Percentiles rank a stretch among this genome's conserved stretches.
phyloP scores from a whole-genome alignment of 2,888 invertebrate species.

The Phoronis australis region DNA sequence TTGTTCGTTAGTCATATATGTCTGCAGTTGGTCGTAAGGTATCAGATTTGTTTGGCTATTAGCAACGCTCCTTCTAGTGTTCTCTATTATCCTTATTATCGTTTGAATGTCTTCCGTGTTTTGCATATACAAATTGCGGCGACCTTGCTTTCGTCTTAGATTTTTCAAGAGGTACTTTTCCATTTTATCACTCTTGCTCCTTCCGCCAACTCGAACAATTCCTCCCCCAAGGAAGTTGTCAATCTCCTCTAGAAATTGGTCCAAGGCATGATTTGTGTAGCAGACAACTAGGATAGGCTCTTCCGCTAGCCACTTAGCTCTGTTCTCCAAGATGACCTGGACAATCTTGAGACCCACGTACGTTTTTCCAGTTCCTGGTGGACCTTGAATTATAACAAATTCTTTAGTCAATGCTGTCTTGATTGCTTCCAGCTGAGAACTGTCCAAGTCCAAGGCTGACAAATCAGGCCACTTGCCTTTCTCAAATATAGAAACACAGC shows the following conservation, averaged over 20 bases:
- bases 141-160: too few species aligned
- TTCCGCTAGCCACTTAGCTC: constrained; percentile 42
- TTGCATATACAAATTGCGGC: too few species aligned
- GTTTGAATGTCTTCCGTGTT: too few species aligned
- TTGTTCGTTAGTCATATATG: too few species aligned
- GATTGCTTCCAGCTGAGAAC: constrained; percentile 39
- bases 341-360: constrained; percentile 72
- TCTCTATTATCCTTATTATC: too few species aligned
- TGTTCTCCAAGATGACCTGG: constrained; percentile 60
- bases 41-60: too few species aligned
- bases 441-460: constrained; percentile 28
- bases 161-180: constrained; percentile 7
- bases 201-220: constrained; percentile 39
- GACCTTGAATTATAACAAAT: constrained; percentile 57
- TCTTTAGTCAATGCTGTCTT: constrained; percentile 39
- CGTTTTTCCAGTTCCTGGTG: too few species aligned
- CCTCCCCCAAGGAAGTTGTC: constrained; percentile 25
- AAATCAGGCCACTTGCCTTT: constrained; percentile 43
- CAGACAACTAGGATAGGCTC: constrained; percentile 69
- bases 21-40: too few species aligned
- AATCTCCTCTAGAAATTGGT: constrained; percentile 51
- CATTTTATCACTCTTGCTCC: constrained; percentile 53
- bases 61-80: too few species aligned
- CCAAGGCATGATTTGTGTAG: too few species aligned
- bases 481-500: too few species aligned